Evolutionary conservation across 2,888 invertebrate genomes (phyloP), one percentile per base, ranked within the genome.

Genomic region (Cryptops parisi): DNA sequence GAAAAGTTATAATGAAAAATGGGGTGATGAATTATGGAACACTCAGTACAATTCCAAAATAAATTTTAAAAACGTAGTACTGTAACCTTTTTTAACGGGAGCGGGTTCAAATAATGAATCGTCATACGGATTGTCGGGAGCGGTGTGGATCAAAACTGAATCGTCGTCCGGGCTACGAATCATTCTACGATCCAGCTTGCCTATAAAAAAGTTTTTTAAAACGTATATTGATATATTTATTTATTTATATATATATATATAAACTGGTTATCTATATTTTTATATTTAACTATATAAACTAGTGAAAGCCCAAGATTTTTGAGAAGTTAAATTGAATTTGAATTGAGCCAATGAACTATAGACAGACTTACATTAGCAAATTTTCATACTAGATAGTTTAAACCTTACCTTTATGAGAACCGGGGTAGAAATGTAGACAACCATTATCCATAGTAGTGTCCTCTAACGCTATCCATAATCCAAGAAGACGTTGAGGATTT

Each of bases 401-500:
- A 17, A 19, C n/a, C 25, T 19, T 25, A 56, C 56, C 80, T 65
- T 81, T 84, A 68, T 98, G 96, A 0, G 97, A 96, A 1, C 90
- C 90, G 21, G 84, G 83, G 2, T 85, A 80, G 64, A 94, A 84
- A 79, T 87, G 89, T 3, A 99, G 74, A 64, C 97, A 98, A 3
- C 98, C 96, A 67, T 98, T 98, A 65, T 93, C 84, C 17, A 80
- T 58, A 0, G 86, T 89, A 0, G 93, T 87, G 64, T 97, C 91
- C 64, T 97, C 93, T 3, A 98, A 70, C 0, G 98, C 91, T 58
- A 98, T 82, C 98, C 98, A 98, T 64, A 94, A 83, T 0, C 96
- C 97, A 1, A 87, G 68, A 0, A 87, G 73, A 9, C 80, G 79
- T 41, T 78, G 75, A 1, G 93, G 94, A 19, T 85, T 84, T 0